Percentiles rank a stretch among this genome's conserved stretches.
Evolutionary conservation across 2,888 invertebrate species (phyloP).

Genomic region (Hirtodrosophila duncani): DNA sequence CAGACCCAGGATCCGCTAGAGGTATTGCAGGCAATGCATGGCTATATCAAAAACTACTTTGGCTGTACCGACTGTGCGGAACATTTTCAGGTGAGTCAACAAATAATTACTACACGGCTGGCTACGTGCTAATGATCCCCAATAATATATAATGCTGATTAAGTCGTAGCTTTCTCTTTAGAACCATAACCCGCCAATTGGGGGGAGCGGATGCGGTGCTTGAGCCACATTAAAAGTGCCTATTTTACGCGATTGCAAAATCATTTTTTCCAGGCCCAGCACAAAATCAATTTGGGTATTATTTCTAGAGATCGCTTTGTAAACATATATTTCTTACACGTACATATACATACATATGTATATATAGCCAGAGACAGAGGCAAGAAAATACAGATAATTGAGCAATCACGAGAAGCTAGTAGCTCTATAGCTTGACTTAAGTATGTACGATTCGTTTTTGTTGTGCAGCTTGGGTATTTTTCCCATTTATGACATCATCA

Average conservation of each 20-base stretch:
- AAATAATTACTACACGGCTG: not conserved
- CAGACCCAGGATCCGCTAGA: conserved; percentile 81
- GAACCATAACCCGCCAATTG: conserved; percentile 15
- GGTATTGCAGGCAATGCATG: conserved; percentile 89
- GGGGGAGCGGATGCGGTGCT: too few relatives aligned
- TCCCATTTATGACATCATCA: too few relatives aligned
- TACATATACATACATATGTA: too few relatives aligned
- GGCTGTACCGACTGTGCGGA: conserved; percentile 93
- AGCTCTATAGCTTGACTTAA: too few relatives aligned
- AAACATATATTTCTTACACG: too few relatives aligned
- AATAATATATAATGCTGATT: conserved; percentile 28
- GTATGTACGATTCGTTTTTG: conserved; percentile 6
- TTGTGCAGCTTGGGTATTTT: too few relatives aligned
- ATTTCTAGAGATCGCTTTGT: too few relatives aligned
- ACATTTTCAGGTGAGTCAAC: conserved; percentile 85
- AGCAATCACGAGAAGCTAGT: conserved; percentile 27
- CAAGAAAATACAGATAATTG: conserved; percentile 7
- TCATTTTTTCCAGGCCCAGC: too few relatives aligned
- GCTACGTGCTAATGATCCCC: conserved; percentile 36
- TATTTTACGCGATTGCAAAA: too few relatives aligned
- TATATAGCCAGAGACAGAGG: too few relatives aligned
- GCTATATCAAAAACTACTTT: conserved; percentile 94
- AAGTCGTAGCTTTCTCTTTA: conserved; percentile 6
- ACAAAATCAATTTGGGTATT: too few relatives aligned
- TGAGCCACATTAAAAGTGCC: too few relatives aligned